These are phyloP conservation scores for Centropristis striata DNA, from an alignment of 2,113 vertebrate genomes.

Conservation along the genomic window DNA sequence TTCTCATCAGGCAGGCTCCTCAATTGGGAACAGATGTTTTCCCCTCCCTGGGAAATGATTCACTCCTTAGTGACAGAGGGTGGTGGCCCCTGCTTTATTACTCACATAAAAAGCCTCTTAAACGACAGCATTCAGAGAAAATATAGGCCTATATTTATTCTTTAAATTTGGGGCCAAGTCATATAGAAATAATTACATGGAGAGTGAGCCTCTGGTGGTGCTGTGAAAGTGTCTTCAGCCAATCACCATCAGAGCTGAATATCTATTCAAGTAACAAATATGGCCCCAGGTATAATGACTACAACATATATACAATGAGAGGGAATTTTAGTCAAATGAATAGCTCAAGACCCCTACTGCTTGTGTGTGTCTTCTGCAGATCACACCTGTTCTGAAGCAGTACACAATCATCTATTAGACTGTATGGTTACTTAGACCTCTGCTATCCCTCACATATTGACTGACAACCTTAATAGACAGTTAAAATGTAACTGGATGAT, in stretches of 20 bases:
- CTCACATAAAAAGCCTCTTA: constrained; percentile 83
- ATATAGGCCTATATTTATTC: constrained; percentile 81
- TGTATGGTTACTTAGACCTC: background rate
- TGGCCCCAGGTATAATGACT: constrained; percentile 32
- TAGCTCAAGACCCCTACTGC: background rate
- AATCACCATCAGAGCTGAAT: constrained; percentile 36
- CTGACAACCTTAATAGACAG: background rate
- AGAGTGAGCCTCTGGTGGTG: constrained; percentile 40
- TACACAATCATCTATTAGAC: background rate
- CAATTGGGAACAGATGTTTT: constrained; percentile 83
- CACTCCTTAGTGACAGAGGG: constrained; percentile 78
- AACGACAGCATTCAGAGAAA: constrained; percentile 78
- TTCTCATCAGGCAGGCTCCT: constrained; percentile 69
- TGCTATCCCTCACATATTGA: background rate
- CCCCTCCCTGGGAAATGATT: constrained; percentile 80
- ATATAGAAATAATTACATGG: constrained; percentile 80
- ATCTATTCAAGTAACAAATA: constrained; percentile 36
- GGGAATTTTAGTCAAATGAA: constrained; percentile 23
- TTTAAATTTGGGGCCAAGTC: constrained; percentile 77
- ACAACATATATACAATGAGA: constrained; percentile 13
- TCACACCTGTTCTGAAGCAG: constrained; percentile 2
- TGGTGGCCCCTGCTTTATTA: constrained; percentile 78
- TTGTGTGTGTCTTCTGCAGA: background rate
- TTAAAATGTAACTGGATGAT: background rate
- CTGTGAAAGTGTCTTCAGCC: constrained; percentile 55